Evolutionary conservation across 2,888 invertebrate species (phyloP).

Genomic region (Zeuzera pyrina): DNA sequence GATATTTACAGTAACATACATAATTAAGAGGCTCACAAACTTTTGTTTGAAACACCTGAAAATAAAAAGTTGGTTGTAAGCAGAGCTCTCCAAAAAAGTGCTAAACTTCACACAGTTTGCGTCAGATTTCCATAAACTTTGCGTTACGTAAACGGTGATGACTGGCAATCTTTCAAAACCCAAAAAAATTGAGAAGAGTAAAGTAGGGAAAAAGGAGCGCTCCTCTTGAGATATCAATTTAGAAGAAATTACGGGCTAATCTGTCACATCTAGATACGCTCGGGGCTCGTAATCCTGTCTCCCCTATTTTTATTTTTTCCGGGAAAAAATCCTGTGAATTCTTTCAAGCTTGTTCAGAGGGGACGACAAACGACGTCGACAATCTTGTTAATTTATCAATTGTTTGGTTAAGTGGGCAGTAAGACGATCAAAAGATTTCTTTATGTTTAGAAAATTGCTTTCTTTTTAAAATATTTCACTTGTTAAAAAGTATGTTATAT

Average conservation of each 20-base stretch:
- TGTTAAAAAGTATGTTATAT: neutral
- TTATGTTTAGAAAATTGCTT: neutral
- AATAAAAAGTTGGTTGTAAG: neutral
- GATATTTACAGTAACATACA: neutral
- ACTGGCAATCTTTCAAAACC: conserved; percentile 49
- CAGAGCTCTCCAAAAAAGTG: conserved; percentile 6
- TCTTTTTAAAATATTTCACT: neutral
- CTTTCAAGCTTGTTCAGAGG: conserved; percentile 21
- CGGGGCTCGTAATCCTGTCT: conserved; percentile 48
- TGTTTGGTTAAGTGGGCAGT: conserved; percentile 36
- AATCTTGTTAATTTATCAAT: conserved; percentile 63
- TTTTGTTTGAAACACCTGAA: too few relatives aligned
- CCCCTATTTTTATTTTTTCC: conserved; percentile 38
- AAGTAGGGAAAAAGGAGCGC: conserved; percentile 34
- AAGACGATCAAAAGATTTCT: conserved; percentile 36
- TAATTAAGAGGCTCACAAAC: neutral
- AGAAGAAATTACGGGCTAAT: conserved; percentile 65
- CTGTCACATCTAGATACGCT: conserved; percentile 65
- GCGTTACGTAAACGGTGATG: conserved; percentile 37
- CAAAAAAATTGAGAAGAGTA: conserved; percentile 22
- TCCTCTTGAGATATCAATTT: conserved; percentile 69
- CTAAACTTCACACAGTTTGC: conserved; percentile 27
- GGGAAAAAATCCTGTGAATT: conserved; percentile 27
- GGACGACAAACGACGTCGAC: conserved; percentile 34
- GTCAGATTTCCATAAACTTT: conserved; percentile 40